Evolutionary conservation across 2,888 invertebrate genomes (phyloP), one percentile per base, ranked within the genome.

Genomic region (Eueremaeus valkanovi): DNA sequence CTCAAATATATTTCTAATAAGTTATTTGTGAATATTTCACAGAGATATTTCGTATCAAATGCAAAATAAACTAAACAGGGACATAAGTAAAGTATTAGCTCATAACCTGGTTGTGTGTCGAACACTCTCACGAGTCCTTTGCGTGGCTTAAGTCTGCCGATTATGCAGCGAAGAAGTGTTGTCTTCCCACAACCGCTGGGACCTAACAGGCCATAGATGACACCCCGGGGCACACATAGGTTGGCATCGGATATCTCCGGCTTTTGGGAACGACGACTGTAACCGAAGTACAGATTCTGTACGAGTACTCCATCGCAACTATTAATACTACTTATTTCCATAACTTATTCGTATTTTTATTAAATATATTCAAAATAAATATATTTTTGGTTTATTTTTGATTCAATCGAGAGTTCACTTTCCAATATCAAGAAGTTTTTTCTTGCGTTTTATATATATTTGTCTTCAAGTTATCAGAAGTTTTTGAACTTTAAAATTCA

Each of bases 131-230:
- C 91, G 83, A 92, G 91, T 5, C 95, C 96, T 2, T 89, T 88
- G 84, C 95, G 92, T 73, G 95, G 85, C 81, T 90, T 88, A 81
- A 93, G 88, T 74, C 94, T 87, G 5, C 95, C 95, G 31, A 96
- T 93, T 81, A 95, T 92, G 84, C 93, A 93, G 68, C 93, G 92
- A 3, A 96, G 87, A 18, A 96, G 86, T 0, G 96, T 96, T 2
- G 95, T 96, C 80, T 95, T 96, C 18, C 95, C 94, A 83, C 95
- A 96, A 33, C 96, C 96, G 77, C 94, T 95, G 11, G 96, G 95
- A 29, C 95, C 96, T 36, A 96, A 86, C 16, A 96, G 87, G 76
- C 95, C 95, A 84, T 96, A 96, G 85, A 95, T 95, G 85, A 72
- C 51, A 45, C 75, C 75, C n/a, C 72, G 58, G 24, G 75, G 75